Evolutionary conservation across 2,797 vertebrate species (phyloP).

Genomic region (Bovichtus diacanthus): DNA sequence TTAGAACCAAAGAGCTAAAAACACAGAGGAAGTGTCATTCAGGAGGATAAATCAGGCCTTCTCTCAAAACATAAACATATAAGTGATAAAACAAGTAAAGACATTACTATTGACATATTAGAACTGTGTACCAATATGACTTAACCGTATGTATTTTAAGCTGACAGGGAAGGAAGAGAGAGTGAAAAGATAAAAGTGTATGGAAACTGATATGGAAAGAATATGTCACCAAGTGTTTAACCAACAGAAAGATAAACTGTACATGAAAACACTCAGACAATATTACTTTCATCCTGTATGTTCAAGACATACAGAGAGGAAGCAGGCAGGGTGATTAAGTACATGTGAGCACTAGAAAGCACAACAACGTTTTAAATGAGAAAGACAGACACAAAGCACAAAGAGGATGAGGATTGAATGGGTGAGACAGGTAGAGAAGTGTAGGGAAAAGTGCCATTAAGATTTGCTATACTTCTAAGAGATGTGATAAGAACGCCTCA

Average conservation of each 20-base stretch:
- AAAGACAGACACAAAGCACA: slow-evolving; percentile 11
- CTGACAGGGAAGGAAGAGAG: no score
- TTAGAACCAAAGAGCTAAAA: no score
- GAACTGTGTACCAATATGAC: neutral
- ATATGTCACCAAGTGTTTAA: neutral
- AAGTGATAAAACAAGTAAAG: no score
- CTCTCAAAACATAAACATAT: no score
- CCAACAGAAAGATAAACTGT: neutral
- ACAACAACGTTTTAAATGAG: slow-evolving; percentile 2
- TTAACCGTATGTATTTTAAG: neutral
- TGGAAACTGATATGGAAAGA: neutral
- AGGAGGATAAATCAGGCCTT: no score
- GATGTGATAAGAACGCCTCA: slow-evolving; percentile 47
- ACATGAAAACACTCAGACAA: neutral
- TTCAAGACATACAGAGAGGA: neutral
- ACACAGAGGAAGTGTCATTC: no score
- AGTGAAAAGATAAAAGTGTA: neutral
- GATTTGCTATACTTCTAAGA: slow-evolving; percentile 21
- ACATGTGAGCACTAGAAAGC: no score
- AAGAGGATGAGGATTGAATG: neutral
- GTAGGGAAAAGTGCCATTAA: slow-evolving; percentile 18
- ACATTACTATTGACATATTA: no score
- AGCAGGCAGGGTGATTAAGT: neutral
- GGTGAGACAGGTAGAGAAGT: slow-evolving; percentile 14
- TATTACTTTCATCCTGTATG: neutral